A percentile compares a stretch with the other conserved stretches of the same genome.
These are phyloP conservation scores for Drosophila colorata DNA, from an alignment of 2,888 invertebrate genomes.

Conservation along the genomic window DNA sequence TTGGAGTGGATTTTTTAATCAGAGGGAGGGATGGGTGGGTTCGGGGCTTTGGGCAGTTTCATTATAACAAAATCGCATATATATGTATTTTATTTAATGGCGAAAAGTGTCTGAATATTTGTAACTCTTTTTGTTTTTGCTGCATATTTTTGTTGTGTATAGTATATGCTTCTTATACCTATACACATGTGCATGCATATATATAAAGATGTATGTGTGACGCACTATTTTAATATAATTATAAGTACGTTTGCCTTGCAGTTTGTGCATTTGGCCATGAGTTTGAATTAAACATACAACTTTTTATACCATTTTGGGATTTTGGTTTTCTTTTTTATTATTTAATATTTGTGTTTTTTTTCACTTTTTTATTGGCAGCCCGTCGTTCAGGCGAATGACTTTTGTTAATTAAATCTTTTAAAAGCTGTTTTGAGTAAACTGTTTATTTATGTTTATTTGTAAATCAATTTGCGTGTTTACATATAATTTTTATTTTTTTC, in stretches of 20 bases:
- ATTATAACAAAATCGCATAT: conserved; percentile 33
- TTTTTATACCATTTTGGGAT: conserved; percentile 26
- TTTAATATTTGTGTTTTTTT: conserved; percentile 25
- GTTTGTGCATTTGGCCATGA: conserved; percentile 59
- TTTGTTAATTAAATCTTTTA: conserved; percentile 65
- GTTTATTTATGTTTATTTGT: conserved; percentile 36
- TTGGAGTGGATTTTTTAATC: conserved; percentile 13
- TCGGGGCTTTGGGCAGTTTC: neutral
- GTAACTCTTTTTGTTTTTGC: conserved; percentile 3
- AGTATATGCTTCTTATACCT: conserved; percentile 15
- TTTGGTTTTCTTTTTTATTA: conserved; percentile 8
- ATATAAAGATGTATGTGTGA: conserved; percentile 32
- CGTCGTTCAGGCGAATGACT: conserved; percentile 32
- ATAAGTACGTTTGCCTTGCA: conserved; percentile 67
- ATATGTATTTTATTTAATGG: conserved; percentile 9
- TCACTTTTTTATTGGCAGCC: conserved; percentile 30
- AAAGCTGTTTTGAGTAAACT: conserved; percentile 71
- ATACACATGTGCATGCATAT: conserved; percentile 24
- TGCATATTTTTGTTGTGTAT: conserved; percentile 12
- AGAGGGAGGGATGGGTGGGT: conserved; percentile 4
- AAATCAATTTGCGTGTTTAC: conserved; percentile 56
- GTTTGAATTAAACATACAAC: conserved; percentile 69
- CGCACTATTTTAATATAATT: conserved; percentile 60
- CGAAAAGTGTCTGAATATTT: conserved; percentile 38
- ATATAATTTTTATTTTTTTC: conserved; percentile 20